These are phyloP conservation scores for Helleia helle DNA, from an alignment of 2,888 invertebrate genomes.

Conservation along the genomic window DNA sequence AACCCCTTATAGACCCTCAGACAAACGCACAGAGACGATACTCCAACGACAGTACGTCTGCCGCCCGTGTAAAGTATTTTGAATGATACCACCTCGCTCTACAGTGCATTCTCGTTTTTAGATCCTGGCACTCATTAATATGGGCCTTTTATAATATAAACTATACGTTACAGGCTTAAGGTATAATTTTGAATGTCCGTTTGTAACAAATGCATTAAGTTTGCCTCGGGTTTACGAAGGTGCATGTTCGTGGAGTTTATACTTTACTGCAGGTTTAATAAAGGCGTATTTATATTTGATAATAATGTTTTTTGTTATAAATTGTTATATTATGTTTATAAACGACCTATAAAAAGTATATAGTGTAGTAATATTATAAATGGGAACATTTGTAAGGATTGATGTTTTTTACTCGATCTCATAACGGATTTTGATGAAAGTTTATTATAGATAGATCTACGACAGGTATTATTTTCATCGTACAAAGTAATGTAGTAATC, in stretches of 20 bases:
- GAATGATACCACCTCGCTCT: slow-evolving; percentile 15
- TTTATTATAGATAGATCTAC: no score
- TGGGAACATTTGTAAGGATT: no score
- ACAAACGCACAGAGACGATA: not conserved
- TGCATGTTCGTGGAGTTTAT: slow-evolving; percentile 7
- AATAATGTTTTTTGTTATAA: no score
- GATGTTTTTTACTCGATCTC: no score
- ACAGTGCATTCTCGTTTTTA: slow-evolving; percentile 13
- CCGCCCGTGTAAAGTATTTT: slow-evolving; percentile 15
- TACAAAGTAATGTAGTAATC: no score
- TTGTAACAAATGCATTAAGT: not conserved
- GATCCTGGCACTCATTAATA: slow-evolving; percentile 9
- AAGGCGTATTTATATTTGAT: no score
- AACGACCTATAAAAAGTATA: no score
- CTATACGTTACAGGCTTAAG: not conserved
- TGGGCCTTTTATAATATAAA: not conserved
- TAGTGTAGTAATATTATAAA: no score
- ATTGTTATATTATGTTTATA: no score
- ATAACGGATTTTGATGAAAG: no score
- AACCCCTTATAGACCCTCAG: slow-evolving; percentile 2
- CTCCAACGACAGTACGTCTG: not conserved
- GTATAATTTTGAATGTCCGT: not conserved
- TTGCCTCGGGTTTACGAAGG: not conserved
- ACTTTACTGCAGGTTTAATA: slow-evolving; percentile 8
- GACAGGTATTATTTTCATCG: no score